Evolutionary conservation across 1,140 invertebrate species (phyloP).

Genomic region (Drosophila tristis): DNA sequence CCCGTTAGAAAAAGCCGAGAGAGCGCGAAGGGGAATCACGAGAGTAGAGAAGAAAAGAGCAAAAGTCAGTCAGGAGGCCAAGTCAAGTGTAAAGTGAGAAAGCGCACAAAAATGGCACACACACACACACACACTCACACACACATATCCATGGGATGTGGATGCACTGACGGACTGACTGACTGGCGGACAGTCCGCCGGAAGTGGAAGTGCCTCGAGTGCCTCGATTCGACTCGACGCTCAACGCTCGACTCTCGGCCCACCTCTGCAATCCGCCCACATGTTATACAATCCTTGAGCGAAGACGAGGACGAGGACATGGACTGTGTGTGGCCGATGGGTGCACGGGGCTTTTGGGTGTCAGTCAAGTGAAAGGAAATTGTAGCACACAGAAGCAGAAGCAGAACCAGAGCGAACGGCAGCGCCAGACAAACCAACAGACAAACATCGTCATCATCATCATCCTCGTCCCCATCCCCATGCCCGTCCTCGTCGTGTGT

Average conservation of each 20-base stretch:
- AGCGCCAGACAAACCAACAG: slow-evolving; percentile 75
- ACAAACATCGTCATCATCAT: slow-evolving; percentile 71
- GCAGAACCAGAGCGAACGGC: not conserved
- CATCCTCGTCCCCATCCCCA: not conserved
- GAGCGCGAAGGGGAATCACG: no score
- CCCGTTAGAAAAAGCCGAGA: slow-evolving; percentile 27
- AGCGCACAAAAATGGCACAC: slow-evolving; percentile 69
- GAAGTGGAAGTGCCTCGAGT: slow-evolving; percentile 45
- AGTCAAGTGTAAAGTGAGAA: slow-evolving; percentile 80
- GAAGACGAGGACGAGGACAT: slow-evolving; percentile 1
- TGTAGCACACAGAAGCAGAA: slow-evolving; percentile 52
- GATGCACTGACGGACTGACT: slow-evolving; percentile 46
- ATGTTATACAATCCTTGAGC: slow-evolving; percentile 82
- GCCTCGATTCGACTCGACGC: slow-evolving; percentile 34
- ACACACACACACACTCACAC: slow-evolving; percentile 21
- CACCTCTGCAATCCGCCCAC: slow-evolving; percentile 46
- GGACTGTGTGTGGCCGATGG: slow-evolving; percentile 24
- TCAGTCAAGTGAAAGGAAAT: slow-evolving; percentile 83
- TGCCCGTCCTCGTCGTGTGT: no score
- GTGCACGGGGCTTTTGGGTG: slow-evolving; percentile 71
- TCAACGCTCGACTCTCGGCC: slow-evolving; percentile 19
- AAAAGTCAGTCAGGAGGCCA: slow-evolving; percentile 57
- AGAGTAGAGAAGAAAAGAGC: slow-evolving; percentile 49
- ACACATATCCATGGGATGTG: slow-evolving; percentile 1
- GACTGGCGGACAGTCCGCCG: slow-evolving; percentile 44